phyloP scores from a whole-genome alignment of 2,113 vertebrate genomes.

The Hippocampus abdominalis region DNA sequence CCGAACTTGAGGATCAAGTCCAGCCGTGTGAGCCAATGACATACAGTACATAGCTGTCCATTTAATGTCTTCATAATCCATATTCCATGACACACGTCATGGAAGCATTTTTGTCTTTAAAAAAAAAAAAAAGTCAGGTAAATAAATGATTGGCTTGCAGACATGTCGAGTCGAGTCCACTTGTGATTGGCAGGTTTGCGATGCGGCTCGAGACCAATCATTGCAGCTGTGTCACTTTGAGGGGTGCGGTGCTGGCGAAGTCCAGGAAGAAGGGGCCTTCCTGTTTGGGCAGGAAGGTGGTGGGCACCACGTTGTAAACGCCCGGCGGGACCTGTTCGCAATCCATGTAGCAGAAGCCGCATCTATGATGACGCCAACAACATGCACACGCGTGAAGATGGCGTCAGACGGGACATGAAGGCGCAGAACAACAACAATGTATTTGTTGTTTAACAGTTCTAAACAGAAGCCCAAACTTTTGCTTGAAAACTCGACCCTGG shows the following conservation, averaged over 20 bases:
- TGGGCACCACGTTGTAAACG: slow-evolving; percentile 91
- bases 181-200: neutral
- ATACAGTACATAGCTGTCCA: neutral
- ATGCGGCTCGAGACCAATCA: slow-evolving; percentile 58
- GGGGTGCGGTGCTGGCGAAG: slow-evolving; percentile 78
- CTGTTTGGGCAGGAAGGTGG: slow-evolving; percentile 94
- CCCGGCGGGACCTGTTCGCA: slow-evolving; percentile 81
- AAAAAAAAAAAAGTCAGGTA: neutral
- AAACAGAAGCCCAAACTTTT: too few relatives aligned
- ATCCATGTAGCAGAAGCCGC: slow-evolving; percentile 96
- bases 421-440: too few relatives aligned
- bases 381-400: neutral
- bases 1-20: neutral
- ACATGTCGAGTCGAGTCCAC: neutral
- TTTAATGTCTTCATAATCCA: neutral
- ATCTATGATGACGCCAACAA: slow-evolving; percentile 68
- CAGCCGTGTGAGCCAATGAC: too few relatives aligned
- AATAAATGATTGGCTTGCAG: neutral
- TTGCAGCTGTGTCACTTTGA: slow-evolving; percentile 89
- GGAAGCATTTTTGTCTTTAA: neutral
- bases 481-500: too few relatives aligned
- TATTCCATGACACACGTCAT: neutral
- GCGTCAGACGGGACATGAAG: neutral
- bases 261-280: slow-evolving; percentile 98
- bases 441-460: too few relatives aligned